Base-by-base conservation (phyloP, 2,113 vertebrate species). In the Litocranius walleri region DNA sequence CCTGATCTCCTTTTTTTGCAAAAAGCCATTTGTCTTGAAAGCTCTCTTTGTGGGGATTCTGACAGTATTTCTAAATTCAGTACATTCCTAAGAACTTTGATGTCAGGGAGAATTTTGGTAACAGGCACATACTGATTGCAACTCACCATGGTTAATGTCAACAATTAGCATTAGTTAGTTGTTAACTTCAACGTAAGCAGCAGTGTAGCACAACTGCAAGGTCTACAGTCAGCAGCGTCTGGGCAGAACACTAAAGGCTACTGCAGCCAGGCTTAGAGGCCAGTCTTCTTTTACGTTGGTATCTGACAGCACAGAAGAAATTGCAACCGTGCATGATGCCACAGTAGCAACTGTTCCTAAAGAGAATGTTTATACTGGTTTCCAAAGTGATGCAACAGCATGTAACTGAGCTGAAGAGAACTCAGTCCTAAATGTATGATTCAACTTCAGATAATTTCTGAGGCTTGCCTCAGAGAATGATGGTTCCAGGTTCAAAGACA, bases 301-400 rank as follows among this genome's bases (percentile, higher is more conserved):
- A 54, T 74, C 54, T 52, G 74, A 95, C 25, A 61, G 64, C 81
- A 56, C 27, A 61, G 57, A 48, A 97, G 71, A 90, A 90, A 81
- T 0, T n/a, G 2, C 71, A 84, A 48, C 30, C 43, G 81, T 96
- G 74, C 98, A 71, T 56, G 74, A 71, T 95, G 95, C 57, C 97
- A 90, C 48, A 88, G 45, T 95, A 81, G 90, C 93, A 95, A 96
- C 90, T 96, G 67, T 88, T 97, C 96, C 80, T 89, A 56, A 6
- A 57, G 11, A 96, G 71, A 94, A 94, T 91, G 45, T 97, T 98
- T 98, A 71, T 84, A 40, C 43, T n/a, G 59, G 1, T 29, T 45
- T 90, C 50, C 61, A 93, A 90, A 97, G 80, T 98, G 98, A 98
- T 98, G 98, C 96, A 98, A 98, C 9, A 91, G 29, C 61, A 36